Evolutionary conservation across 2,113 vertebrate genomes (phyloP), one percentile per base, ranked within the genome.

Genomic region (Gulo gulo): DNA sequence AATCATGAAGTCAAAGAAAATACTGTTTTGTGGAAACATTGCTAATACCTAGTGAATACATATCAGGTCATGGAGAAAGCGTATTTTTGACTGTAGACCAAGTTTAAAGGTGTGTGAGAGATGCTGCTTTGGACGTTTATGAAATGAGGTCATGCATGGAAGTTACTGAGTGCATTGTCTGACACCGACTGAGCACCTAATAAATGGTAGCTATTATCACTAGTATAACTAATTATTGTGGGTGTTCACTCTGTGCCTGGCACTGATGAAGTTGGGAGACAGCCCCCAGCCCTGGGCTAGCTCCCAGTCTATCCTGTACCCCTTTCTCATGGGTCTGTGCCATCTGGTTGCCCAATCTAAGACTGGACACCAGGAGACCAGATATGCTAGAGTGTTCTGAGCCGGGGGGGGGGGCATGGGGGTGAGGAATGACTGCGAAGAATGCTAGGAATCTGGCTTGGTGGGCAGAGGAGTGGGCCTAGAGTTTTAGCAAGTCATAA

Each of bases 401-500:
- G 59, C 59, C 24, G 61, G 59, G 59, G 59, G 59, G 5, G 63
- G 13, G 14, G 14, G n/a, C n/a, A 6, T 34, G 24, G 59, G 24
- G 59, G 69, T 55, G 61, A 69, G 86, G 61, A 96, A 39, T 23
- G 26, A 57, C 9, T 52, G 13, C 50, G 65, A 85, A 52, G 47
- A 55, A 9, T 2, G 2, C 13, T 63, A 81, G 76, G 61, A 74
- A 92, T 92, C 80, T 92, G 94, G 95, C 92, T 91, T 93, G 91
- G 84, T 93, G 82, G n/a, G 20, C 45, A 71, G 24, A 50, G 14
- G 16, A 87, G 74, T 84, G 61, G 86, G 21, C 42, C 74, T 39
- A 50, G 42, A 26, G 29, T 87, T 47, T 55, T 42, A 2, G 13
- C 74, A 74, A 55, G 39, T 31, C 34, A 42, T 83, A 52, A 45